Evolutionary conservation across 2,113 vertebrate genomes (phyloP), one percentile per base, ranked within the genome.

Genomic region (Phyllostomus hastatus): DNA sequence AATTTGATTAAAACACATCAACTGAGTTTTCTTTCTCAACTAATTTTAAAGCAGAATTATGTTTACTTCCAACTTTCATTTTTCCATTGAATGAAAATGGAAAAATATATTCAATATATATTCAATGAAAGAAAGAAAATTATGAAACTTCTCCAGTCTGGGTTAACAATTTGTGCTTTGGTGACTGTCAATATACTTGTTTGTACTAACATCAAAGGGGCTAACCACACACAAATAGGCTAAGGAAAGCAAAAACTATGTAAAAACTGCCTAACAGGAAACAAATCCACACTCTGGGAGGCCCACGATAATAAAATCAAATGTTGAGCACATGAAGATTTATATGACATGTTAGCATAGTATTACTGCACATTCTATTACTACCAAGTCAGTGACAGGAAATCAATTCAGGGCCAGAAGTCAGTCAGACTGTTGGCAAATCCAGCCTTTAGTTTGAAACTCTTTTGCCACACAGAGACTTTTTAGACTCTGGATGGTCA

Each of bases 251-350:
- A 88, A 92, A 95, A 80, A 26, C 46, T 20, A 11, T 28, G 16
- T 73, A 59, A 95, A 92, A 8, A 35, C 28, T 90, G 35, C 16
- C 83, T 54, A 59, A 31, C 31, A 57, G 61, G 59, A 88, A 96
- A 73, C 20, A 22, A 84, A 91, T 54, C 28, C 24, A 72, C 41
- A 88, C 41, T 78, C 19, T 50, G 78, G 70, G 87, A 95, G 50
- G 26, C 19, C 67, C 14, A 67, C 28, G 11, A 22, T 88, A 88
- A 90, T 95, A 73, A 95, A 90, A 41, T 80, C 78, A 88, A 79
- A n/a, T 50, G 73, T 54, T 88, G 46, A 95, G 48, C 67, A 41
- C n/a, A 61, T 57, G 52, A 81, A 95, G 88, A 81, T 95, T 92
- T 92, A 90, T 78, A n/a, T 46, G 54, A 88, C 38, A 81, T 43